Percentiles rank a stretch among this genome's conserved stretches.
phyloP scores from a whole-genome alignment of 2,888 invertebrate species.

The Ctenicera cuprea region DNA sequence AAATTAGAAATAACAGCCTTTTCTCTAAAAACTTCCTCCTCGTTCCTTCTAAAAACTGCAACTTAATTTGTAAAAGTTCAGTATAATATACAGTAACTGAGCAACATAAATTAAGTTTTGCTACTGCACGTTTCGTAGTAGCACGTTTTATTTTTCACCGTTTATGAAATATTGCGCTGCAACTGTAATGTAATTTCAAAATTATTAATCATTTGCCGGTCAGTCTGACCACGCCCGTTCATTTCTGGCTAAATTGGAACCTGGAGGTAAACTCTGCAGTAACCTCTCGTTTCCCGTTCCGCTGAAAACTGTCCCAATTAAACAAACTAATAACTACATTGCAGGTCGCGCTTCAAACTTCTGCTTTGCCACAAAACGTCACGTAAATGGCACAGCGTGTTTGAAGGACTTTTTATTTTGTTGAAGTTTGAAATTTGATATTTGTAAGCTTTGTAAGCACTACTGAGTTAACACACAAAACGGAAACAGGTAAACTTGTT shows the following conservation, averaged over 20 bases:
- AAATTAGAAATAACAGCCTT: too few species aligned
- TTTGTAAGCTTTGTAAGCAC: too few species aligned
- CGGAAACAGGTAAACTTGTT: too few species aligned
- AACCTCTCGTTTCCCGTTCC: constrained; percentile 40
- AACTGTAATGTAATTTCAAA: constrained; percentile 39
- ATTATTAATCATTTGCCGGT: constrained; percentile 39
- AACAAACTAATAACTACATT: constrained; percentile 44
- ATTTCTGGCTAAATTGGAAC: constrained; percentile 47
- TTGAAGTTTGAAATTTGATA: too few species aligned
- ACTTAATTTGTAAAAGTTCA: too few species aligned
- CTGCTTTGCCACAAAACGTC: constrained; percentile 5
- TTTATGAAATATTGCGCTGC: background rate
- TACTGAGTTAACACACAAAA: too few species aligned
- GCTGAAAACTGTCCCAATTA: constrained; percentile 46
- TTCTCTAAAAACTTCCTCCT: too few species aligned
- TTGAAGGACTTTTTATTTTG: too few species aligned
- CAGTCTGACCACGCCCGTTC: constrained; percentile 45
- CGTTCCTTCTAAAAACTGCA: too few species aligned
- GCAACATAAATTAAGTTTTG: too few species aligned
- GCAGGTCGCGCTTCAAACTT: constrained; percentile 13
- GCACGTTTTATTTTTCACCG: background rate
- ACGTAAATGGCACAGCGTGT: background rate
- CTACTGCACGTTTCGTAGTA: too few species aligned
- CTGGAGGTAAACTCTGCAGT: constrained; percentile 29
- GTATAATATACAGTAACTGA: too few species aligned